Evolutionary conservation across 2,113 vertebrate genomes (phyloP).

Genomic region (Arothron firmamentum): DNA sequence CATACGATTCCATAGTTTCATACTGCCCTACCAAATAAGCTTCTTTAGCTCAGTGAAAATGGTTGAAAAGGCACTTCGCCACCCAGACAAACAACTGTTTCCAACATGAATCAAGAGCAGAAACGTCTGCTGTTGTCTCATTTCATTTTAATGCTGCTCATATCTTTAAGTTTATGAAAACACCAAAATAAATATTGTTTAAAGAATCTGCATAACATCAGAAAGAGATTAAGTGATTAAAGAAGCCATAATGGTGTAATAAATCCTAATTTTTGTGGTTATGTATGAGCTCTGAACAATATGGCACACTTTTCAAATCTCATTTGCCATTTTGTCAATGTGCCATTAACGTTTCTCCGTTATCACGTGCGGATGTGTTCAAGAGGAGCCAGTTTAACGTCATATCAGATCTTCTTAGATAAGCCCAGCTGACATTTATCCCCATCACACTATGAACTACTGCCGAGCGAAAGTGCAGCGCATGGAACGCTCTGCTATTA

Average conservation of each 20-base stretch:
- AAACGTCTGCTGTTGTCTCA: conserved; percentile 36
- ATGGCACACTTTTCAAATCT: conserved; percentile 7
- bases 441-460: conserved; percentile 69
- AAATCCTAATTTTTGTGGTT: conserved; percentile 16
- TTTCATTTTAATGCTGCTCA: conserved; percentile 35
- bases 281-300: conserved; percentile 26
- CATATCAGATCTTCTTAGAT: conserved; percentile 67
- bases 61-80: background rate
- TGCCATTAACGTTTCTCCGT: conserved; percentile 42
- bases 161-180: conserved; percentile 44
- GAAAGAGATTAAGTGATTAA: conserved; percentile 17
- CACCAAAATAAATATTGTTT: conserved; percentile 34
- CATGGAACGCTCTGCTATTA: conserved; percentile 65
- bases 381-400: conserved; percentile 63
- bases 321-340: conserved; percentile 16
- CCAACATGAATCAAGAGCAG: conserved; percentile 31
- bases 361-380: conserved; percentile 53
- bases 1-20: conserved; percentile 2
- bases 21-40: conserved; percentile 40
- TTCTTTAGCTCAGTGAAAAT: conserved; percentile 13
- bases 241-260: conserved; percentile 21
- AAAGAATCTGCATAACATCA: conserved; percentile 23
- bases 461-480: conserved; percentile 63
- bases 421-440: conserved; percentile 70
- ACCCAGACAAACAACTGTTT: conserved; percentile 29